A percentile compares a stretch with the other conserved stretches of the same genome.
These are phyloP conservation scores for Parnassius apollo DNA, from an alignment of 2,888 invertebrate species.

Conservation along the genomic window DNA sequence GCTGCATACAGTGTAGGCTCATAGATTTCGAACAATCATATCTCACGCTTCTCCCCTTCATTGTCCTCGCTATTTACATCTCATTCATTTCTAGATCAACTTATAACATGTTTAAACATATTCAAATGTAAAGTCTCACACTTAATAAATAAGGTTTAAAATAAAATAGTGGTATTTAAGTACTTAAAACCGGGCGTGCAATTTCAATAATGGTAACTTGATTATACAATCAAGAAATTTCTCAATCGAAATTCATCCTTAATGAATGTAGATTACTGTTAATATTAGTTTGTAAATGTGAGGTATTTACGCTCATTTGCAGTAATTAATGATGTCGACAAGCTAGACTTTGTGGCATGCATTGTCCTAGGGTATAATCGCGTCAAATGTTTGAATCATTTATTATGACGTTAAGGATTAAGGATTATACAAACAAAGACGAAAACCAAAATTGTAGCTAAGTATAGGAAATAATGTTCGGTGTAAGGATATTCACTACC, in stretches of 20 bases:
- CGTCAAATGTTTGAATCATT: conserved; percentile 56
- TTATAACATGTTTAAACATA: conserved; percentile 30
- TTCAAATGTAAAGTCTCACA: conserved; percentile 36
- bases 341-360: conserved; percentile 50
- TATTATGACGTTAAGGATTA: conserved; percentile 44
- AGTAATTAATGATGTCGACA: conserved; percentile 28
- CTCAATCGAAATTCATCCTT: conserved; percentile 18
- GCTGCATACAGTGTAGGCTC: conserved; percentile 25
- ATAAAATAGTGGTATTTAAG: conserved; percentile 16
- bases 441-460: conserved; percentile 2
- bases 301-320: conserved; percentile 16
- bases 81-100: conserved; percentile 41
- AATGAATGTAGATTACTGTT: conserved; percentile 36
- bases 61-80: conserved; percentile 45
- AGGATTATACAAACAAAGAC: conserved; percentile 25
- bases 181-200: conserved; percentile 14
- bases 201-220: conserved; percentile 7
- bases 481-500: no score
- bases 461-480: no score
- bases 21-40: conserved; percentile 54
- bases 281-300: conserved; percentile 37
- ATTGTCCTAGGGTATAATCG: conserved; percentile 52
- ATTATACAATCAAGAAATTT: conserved; percentile 2
- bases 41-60: conserved; percentile 51
- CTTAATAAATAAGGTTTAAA: conserved; percentile 26